Conservation (phyloP, 2,797 vertebrate genomes). For the Acipenser oxyrinchus region DNA sequence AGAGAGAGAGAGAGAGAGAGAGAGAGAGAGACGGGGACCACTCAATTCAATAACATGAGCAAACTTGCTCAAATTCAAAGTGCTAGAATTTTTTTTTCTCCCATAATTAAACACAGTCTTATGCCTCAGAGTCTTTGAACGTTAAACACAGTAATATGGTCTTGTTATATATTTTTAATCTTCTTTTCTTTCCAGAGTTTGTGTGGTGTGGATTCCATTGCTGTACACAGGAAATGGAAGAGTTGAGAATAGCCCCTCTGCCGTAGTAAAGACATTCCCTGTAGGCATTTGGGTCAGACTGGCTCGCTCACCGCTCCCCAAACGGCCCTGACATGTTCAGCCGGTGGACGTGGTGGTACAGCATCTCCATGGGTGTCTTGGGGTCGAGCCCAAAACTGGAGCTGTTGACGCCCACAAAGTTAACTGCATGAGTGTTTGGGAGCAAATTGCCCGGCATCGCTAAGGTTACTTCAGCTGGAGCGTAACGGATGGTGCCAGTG, state of each 20-base stretch:
- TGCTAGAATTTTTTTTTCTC: slow-evolving; percentile 77
- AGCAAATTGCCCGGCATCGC: slow-evolving; percentile 95
- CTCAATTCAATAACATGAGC: slow-evolving; percentile 76
- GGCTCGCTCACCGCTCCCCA: slow-evolving; percentile 70
- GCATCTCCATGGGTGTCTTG: slow-evolving; percentile 99
- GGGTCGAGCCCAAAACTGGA: slow-evolving; percentile 90
- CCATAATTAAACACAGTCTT: slow-evolving; percentile 75
- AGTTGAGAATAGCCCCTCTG: slow-evolving; percentile 96
- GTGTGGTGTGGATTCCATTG: slow-evolving; percentile 93
- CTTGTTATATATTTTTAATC: slow-evolving; percentile 68
- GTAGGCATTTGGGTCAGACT: slow-evolving; percentile 85
- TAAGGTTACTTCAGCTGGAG: slow-evolving; percentile 92
- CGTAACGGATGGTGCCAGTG: slow-evolving; percentile 96
- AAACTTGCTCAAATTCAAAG: slow-evolving; percentile 93
- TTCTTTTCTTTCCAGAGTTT: slow-evolving; percentile 96
- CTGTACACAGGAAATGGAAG: slow-evolving; percentile 97
- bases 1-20: slow-evolving; percentile 26
- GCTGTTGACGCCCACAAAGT: slow-evolving; percentile 89
- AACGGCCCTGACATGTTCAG: slow-evolving; percentile 92
- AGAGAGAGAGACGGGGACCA: slow-evolving; percentile 43
- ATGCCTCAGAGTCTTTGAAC: slow-evolving; percentile 69
- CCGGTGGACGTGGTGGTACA: slow-evolving; percentile 96
- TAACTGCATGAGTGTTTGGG: slow-evolving; percentile 84
- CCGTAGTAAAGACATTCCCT: slow-evolving; percentile 91
- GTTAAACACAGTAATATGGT: slow-evolving; percentile 82